Percentiles rank a stretch among this genome's conserved stretches.
Conservation (phyloP, 2,888 invertebrate genomes). For the Metallyticus violacea region DNA sequence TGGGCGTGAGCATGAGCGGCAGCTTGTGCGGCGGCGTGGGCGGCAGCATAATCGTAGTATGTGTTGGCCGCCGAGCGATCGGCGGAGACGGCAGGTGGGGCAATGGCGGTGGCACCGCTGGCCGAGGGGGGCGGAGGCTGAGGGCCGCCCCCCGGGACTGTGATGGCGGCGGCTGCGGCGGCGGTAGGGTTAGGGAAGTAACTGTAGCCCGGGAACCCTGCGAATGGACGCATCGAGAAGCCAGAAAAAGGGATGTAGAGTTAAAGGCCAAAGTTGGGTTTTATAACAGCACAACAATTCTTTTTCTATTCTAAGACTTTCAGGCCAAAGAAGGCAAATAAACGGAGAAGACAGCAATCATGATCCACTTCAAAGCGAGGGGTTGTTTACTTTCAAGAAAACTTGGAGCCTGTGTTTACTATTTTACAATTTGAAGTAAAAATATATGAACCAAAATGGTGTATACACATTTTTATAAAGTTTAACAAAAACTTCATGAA, state of each 20-base stretch:
- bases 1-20: conserved; percentile 25
- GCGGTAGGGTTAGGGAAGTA: conserved; percentile 48
- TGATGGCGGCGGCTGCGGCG: conserved; percentile 44
- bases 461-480: not conserved
- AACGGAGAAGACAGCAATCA: not conserved
- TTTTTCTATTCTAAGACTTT: not conserved
- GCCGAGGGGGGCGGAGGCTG: not conserved
- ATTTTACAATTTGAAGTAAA: not conserved
- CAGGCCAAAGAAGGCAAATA: not conserved
- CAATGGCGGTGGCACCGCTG: conserved; percentile 41
- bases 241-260: not conserved
- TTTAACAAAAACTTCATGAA: not conserved
- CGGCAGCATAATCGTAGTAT: conserved; percentile 31
- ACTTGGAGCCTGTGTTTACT: not conserved
- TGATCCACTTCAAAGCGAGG: not conserved
- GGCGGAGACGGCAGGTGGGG: conserved; percentile 33
- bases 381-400: not conserved
- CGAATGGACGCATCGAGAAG: conserved; percentile 34
- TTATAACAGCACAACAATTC: not conserved
- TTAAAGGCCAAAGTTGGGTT: not conserved
- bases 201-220: conserved; percentile 52
- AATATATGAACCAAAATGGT: not conserved
- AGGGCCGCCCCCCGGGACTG: not conserved
- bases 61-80: conserved; percentile 41
- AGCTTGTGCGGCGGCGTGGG: not conserved